These are phyloP conservation scores for Neria commutata DNA, from an alignment of 2,888 invertebrate genomes.

Conservation along the genomic window DNA sequence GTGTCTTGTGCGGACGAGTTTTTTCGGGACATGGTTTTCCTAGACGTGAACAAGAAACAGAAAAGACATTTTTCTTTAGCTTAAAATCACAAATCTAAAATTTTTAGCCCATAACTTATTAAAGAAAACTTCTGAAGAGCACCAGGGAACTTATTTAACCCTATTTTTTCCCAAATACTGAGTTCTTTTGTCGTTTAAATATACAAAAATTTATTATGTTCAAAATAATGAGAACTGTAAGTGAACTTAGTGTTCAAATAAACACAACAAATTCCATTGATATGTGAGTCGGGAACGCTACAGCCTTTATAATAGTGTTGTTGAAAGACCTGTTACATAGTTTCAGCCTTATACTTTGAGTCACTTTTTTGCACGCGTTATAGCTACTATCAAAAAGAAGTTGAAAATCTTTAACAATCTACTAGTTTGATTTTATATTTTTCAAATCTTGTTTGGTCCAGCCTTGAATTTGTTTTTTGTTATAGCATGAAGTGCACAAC, in stretches of 20 bases:
- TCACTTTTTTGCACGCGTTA: background rate
- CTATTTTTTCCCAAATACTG: background rate
- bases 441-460: background rate
- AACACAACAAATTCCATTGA: too few relatives aligned
- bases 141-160: background rate
- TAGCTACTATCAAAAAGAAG: background rate
- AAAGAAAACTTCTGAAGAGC: too few relatives aligned
- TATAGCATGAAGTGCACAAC: background rate
- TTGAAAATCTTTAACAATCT: background rate
- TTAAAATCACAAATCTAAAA: background rate
- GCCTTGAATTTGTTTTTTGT: background rate
- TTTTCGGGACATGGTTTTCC: conserved; percentile 60
- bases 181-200: background rate
- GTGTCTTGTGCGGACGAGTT: conserved; percentile 55
- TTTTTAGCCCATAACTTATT: too few relatives aligned
- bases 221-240: too few relatives aligned
- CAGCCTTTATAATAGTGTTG: too few relatives aligned
- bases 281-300: too few relatives aligned
- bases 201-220: too few relatives aligned
- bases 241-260: too few relatives aligned
- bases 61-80: background rate
- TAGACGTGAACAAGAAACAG: conserved; percentile 19
- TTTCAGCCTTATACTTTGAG: background rate
- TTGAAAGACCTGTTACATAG: too few relatives aligned
- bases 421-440: background rate